Conservation (phyloP, 30 jellyfish, hydroid and myxozoan genomes). For the Aurelia aurita region DNA sequence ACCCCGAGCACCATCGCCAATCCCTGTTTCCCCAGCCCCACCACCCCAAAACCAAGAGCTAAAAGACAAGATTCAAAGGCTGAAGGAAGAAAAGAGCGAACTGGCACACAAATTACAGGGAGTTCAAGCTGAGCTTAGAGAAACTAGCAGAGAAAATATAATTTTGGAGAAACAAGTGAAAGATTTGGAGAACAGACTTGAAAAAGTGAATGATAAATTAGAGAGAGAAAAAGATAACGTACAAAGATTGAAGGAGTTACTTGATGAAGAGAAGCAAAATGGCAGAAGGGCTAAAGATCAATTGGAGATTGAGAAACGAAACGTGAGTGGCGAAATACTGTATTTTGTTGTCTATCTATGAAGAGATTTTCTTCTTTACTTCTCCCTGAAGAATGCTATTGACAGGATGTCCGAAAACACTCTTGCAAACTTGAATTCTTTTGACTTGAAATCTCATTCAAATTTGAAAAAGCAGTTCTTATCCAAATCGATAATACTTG, state of each 20-base stretch:
- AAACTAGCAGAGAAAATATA: slow-evolving; percentile 63
- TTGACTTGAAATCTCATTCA: too few species aligned
- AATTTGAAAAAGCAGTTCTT: too few species aligned
- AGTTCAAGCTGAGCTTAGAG: slow-evolving; percentile 66
- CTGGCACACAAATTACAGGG: slow-evolving; percentile 53
- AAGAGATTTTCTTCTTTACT: too few species aligned
- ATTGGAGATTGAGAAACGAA: slow-evolving; percentile 53
- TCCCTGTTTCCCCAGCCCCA: slow-evolving; percentile 31
- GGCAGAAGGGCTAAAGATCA: slow-evolving; percentile 40
- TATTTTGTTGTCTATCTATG: too few species aligned
- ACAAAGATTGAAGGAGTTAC: slow-evolving; percentile 46
- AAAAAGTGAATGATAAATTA: slow-evolving; percentile 55
- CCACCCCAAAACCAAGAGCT: slow-evolving; percentile 63
- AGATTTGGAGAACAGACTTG: slow-evolving; percentile 76
- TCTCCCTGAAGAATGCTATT: too few species aligned
- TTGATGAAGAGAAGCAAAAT: slow-evolving; percentile 62
- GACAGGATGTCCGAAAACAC: too few species aligned
- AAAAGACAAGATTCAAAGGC: slow-evolving; percentile 55
- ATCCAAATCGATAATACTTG: too few species aligned
- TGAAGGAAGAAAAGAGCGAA: slow-evolving; percentile 66
- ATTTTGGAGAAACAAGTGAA: slow-evolving; percentile 58
- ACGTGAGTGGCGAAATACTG: slow-evolving; percentile 29
- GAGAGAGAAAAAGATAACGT: slow-evolving; percentile 69
- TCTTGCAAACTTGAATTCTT: too few species aligned
- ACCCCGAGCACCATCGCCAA: slow-evolving; percentile 68